A percentile compares a stretch with the other conserved stretches of the same genome.
Evolutionary conservation across 2,888 invertebrate genomes (phyloP).

Genomic region (Cataglyphis rosenhaueri): DNA sequence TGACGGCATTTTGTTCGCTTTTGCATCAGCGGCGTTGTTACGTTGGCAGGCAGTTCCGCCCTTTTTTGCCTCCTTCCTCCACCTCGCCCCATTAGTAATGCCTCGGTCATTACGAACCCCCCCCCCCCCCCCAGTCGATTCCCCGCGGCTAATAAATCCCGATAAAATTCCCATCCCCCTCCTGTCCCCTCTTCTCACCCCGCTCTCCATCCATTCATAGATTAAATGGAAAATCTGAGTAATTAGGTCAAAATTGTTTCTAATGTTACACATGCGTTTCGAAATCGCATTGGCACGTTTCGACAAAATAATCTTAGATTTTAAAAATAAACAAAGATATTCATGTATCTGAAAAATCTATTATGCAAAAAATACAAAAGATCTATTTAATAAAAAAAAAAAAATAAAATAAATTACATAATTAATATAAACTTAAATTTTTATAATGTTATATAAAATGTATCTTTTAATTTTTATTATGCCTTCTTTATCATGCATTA

Average conservation of each 20-base stretch:
- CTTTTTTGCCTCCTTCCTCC: conserved; percentile 73
- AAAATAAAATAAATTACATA: not conserved
- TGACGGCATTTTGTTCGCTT: conserved; percentile 82
- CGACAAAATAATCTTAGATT: not conserved
- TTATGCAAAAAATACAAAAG: not conserved
- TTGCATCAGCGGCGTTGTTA: conserved; percentile 75
- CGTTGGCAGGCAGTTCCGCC: conserved; percentile 78
- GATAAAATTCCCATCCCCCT: conserved; percentile 75
- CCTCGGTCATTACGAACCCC: conserved; percentile 78
- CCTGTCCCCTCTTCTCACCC: conserved; percentile 50
- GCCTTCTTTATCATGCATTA: not conserved
- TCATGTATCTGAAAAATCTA: not conserved
- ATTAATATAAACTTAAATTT: not conserved
- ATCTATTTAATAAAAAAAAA: not conserved
- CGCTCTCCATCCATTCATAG: not conserved
- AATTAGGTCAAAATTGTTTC: conserved; percentile 34
- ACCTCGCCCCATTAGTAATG: conserved; percentile 78
- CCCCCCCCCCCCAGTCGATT: conserved; percentile 76
- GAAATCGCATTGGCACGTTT: not conserved
- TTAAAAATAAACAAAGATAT: not conserved
- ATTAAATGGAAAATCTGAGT: conserved; percentile 18
- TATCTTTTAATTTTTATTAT: conserved; percentile 9
- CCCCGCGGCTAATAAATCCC: conserved; percentile 80
- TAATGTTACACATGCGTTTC: not conserved
- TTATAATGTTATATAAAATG: not conserved